phyloP scores from a whole-genome alignment of 2,797 vertebrate genomes.

The Notamacropus eugenii region DNA sequence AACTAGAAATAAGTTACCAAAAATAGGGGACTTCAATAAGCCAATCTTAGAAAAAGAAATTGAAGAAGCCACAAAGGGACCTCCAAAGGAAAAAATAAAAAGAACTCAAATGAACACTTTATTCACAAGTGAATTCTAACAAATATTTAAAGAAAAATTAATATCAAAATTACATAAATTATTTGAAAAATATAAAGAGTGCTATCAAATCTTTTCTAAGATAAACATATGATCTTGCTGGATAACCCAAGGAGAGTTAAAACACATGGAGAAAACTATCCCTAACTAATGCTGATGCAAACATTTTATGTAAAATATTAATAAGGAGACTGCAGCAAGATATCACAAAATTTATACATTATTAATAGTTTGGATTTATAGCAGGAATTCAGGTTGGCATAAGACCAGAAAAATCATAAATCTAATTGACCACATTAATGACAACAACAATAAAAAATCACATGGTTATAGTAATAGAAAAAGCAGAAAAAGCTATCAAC shows the following conservation, averaged over 20 bases:
- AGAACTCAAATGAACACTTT: background rate
- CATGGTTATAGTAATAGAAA: background rate
- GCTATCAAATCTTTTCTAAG: background rate
- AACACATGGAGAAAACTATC: background rate
- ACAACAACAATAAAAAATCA: background rate
- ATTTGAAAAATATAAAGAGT: background rate
- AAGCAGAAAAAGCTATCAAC: background rate
- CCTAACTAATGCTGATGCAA: background rate
- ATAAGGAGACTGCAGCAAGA: background rate
- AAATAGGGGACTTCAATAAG: background rate
- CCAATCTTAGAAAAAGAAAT: background rate
- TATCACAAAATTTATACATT: background rate
- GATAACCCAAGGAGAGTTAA: background rate
- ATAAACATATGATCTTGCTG: background rate
- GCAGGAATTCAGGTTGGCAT: background rate
- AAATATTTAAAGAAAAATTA: background rate
- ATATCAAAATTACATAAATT: background rate
- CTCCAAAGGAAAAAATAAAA: background rate
- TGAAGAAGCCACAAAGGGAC: background rate
- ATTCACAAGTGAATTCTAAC: background rate
- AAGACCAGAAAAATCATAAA: background rate
- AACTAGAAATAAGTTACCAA: background rate
- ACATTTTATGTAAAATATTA: background rate
- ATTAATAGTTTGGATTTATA: background rate
- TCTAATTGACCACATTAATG: background rate